phyloP scores from a whole-genome alignment of 1,140 invertebrate species.

The Bombus fervidus region DNA sequence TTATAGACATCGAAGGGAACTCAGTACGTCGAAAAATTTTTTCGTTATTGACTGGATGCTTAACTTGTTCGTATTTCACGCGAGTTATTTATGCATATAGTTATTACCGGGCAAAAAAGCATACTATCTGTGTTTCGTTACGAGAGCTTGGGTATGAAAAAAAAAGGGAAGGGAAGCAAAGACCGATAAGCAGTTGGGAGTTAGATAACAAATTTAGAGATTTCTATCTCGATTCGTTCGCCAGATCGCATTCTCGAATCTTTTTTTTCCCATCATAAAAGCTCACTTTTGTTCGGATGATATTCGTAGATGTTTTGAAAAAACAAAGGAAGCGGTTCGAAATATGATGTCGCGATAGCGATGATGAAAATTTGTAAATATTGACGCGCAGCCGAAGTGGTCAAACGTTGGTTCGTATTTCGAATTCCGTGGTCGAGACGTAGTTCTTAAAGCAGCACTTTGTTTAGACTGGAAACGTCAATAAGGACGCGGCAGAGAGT shows the following conservation, averaged over 20 bases:
- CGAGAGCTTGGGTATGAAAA: neutral
- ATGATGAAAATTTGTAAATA: slow-evolving; percentile 22
- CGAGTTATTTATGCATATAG: slow-evolving; percentile 44
- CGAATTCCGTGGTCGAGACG: neutral
- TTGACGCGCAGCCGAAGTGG: neutral
- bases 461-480: slow-evolving; percentile 38
- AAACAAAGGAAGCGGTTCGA: neutral
- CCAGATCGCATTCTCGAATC: too few species aligned
- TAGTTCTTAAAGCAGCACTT: slow-evolving; percentile 1
- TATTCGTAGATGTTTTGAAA: neutral
- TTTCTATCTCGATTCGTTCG: slow-evolving; percentile 23
- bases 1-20: neutral
- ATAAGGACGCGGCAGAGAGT: slow-evolving; percentile 30
- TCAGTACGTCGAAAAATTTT: neutral
- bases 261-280: neutral
- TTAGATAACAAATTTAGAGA: slow-evolving; percentile 47
- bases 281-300: neutral
- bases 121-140: slow-evolving; percentile 3
- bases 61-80: slow-evolving; percentile 3
- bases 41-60: neutral
- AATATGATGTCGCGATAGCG: neutral
- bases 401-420: neutral
- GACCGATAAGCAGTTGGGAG: slow-evolving; percentile 49
- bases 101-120: slow-evolving; percentile 27
- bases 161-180: slow-evolving; percentile 41